Conservation (phyloP, 2,888 invertebrate species). For the Galerucella pusilla region DNA sequence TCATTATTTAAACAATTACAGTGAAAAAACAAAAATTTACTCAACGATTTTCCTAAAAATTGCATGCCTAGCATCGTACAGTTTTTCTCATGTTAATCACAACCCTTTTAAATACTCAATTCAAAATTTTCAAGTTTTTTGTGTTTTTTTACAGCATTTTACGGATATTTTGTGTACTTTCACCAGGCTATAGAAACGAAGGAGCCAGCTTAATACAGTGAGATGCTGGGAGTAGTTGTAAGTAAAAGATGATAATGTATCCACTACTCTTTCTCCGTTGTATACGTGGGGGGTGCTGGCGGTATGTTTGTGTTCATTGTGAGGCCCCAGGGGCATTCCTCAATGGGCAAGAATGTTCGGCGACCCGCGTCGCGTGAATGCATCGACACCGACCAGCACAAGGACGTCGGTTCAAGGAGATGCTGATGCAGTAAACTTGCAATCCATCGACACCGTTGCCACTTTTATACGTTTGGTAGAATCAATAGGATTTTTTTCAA, state of each 20-base stretch:
- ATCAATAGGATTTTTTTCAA: not conserved
- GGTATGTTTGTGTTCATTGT: conserved; percentile 62
- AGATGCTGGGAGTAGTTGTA: conserved; percentile 2
- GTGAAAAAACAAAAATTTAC: too few relatives aligned
- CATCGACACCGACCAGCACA: conserved; percentile 57
- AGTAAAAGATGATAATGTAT: conserved; percentile 16
- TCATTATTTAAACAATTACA: too few relatives aligned
- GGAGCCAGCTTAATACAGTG: not conserved
- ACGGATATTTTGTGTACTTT: too few relatives aligned
- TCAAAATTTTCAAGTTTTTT: too few relatives aligned
- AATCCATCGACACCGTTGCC: conserved; percentile 22
- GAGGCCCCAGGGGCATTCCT: conserved; percentile 61
- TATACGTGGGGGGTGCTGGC: conserved; percentile 50
- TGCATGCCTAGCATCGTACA: too few relatives aligned
- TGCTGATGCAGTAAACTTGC: conserved; percentile 43
- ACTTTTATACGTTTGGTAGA: not conserved
- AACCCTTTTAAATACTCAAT: too few relatives aligned
- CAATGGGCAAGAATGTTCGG: conserved; percentile 59
- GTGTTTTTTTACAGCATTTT: too few relatives aligned
- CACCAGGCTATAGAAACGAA: not conserved
- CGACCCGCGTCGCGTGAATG: conserved; percentile 59
- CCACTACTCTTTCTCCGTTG: conserved; percentile 8
- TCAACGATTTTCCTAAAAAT: too few relatives aligned
- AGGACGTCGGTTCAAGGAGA: conserved; percentile 59
- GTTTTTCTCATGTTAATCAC: too few relatives aligned